These are phyloP conservation scores for Nesogale talazaci DNA, from an alignment of 2,113 vertebrate genomes.

Conservation along the genomic window DNA sequence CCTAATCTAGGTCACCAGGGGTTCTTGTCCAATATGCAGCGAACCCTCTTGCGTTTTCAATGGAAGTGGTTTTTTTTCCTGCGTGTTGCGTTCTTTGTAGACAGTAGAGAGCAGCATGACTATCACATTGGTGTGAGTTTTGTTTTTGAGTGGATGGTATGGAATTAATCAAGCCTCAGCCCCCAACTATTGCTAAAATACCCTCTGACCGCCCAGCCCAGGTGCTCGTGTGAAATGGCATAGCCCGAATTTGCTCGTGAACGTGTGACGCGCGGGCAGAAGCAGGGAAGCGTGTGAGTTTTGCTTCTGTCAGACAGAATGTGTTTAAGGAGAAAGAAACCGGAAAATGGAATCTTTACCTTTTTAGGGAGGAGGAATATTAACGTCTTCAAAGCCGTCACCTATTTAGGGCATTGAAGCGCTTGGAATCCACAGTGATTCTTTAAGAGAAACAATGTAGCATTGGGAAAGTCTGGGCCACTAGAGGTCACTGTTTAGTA, in stretches of 20 bases:
- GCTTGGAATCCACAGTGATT: slow-evolving; percentile 15
- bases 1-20: no score
- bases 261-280: not conserved
- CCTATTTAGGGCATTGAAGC: slow-evolving; percentile 18
- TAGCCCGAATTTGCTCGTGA: slow-evolving; percentile 25
- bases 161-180: slow-evolving; percentile 42
- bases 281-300: slow-evolving; percentile 50
- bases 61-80: slow-evolving; percentile 13
- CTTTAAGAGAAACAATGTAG: slow-evolving; percentile 51
- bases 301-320: slow-evolving; percentile 8
- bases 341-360: not conserved
- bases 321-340: slow-evolving; percentile 49
- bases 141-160: slow-evolving; percentile 1
- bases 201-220: not conserved
- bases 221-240: not conserved
- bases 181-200: slow-evolving; percentile 29
- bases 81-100: not conserved
- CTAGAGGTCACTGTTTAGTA: slow-evolving; percentile 97
- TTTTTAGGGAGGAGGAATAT: slow-evolving; percentile 53
- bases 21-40: not conserved
- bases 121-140: slow-evolving; percentile 9
- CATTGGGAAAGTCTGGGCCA: slow-evolving; percentile 83
- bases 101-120: not conserved
- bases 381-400: slow-evolving; percentile 53
- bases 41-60: slow-evolving; percentile 53